phyloP scores from a whole-genome alignment of 2,113 vertebrate species.

The Empidonax alnorum region DNA sequence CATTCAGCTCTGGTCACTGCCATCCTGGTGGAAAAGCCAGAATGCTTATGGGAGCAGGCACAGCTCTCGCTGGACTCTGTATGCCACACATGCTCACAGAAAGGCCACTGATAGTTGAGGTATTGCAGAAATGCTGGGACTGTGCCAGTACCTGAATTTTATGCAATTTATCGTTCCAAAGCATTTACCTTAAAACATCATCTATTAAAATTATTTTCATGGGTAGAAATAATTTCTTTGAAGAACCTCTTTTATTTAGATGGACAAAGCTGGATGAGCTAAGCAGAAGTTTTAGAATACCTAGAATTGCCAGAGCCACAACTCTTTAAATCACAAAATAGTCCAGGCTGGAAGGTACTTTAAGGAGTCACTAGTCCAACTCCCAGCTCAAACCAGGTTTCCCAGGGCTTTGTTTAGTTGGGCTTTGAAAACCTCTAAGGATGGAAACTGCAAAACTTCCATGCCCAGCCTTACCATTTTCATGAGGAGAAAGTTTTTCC shows the following conservation, averaged over 20 bases:
- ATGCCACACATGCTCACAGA: rapidly evolving
- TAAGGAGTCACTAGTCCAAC: neutral
- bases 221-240: neutral
- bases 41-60: neutral
- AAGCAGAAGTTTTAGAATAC: neutral
- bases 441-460: neutral
- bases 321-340: neutral
- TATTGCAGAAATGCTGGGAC: neutral
- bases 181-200: neutral
- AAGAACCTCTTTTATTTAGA: neutral
- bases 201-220: neutral
- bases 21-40: neutral
- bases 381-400: neutral
- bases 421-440: neutral
- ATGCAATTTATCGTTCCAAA: neutral
- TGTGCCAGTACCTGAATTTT: neutral
- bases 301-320: neutral
- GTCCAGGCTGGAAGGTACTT: neutral
- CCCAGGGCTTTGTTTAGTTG: neutral
- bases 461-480: neutral
- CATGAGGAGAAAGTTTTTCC: neutral
- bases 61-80: rapidly evolving
- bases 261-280: neutral
- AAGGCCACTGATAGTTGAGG: neutral
- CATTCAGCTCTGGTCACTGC: neutral